Evolutionary conservation across 2,888 invertebrate genomes (phyloP), one percentile per base, ranked within the genome.

Genomic region (Lamproptera curius): DNA sequence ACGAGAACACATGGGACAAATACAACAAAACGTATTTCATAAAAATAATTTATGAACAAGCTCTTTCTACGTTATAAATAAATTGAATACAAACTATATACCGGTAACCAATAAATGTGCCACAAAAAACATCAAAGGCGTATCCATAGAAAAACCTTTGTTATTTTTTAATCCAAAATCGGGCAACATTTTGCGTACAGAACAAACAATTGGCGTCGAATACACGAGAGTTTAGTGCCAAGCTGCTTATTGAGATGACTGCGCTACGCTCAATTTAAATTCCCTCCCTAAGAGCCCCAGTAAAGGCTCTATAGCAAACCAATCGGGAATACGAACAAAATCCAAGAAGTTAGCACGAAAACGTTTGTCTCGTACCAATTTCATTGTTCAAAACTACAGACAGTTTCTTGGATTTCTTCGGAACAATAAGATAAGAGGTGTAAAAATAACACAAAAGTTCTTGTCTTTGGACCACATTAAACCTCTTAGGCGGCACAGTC

Each of bases 201-300:
- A 77, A 79, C 73, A 76, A 80, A 81, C 79, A 79, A 83, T 78
- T 76, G 74, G 62, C 70, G 63, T 67, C 51, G 69, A 79, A 81
- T 84, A 81, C 82, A 76, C 64, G 56, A 59, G 65, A 65, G 70
- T 66, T 67, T 67, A 70, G 71, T 74, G 83, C 80, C 80, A 83
- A 82, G 75, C 75, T 73, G 77, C 80, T 84, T 82, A 83, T 83
- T 82, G 78, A 74, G 73, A 76, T 70, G 73, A 63, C 70, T 69
- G 63, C 65, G 63, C 63, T 59, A 57, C 58, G 70, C 65, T 70
- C 76, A 66, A 76, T 80, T 80, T 73, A 66, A 74, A 74, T 71
- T 71, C 63, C 57, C 52, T 56, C 55, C 59, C 59, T 53, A 51
- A 51, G 53, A 52, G 43, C 42, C 42, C 16, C 16, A 37, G 33